These are phyloP conservation scores for Toxotes jaculatrix DNA, from an alignment of 2,113 vertebrate species.

Conservation along the genomic window DNA sequence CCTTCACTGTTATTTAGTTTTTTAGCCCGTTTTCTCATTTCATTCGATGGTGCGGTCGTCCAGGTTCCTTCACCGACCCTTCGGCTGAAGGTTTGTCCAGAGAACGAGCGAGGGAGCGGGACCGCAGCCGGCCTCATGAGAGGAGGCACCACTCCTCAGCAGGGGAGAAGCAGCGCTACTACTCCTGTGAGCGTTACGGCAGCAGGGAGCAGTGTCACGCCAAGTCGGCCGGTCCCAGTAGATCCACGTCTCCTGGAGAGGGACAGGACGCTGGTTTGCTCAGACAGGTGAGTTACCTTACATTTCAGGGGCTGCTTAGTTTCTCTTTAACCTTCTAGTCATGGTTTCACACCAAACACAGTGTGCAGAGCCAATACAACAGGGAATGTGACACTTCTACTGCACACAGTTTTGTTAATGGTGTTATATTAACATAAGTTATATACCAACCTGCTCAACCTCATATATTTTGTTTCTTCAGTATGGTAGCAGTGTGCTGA, in stretches of 20 bases:
- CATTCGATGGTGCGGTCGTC: neutral
- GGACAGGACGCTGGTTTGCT: slow-evolving; percentile 84
- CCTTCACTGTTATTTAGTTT: too few species aligned
- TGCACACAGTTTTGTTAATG: too few species aligned
- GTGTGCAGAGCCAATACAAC: too few species aligned
- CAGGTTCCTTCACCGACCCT: slow-evolving; percentile 63
- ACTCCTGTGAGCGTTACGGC: slow-evolving; percentile 95
- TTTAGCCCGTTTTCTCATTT: neutral
- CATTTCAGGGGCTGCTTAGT: neutral
- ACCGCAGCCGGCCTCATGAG: slow-evolving; percentile 93
- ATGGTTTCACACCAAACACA: neutral
- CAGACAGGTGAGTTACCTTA: slow-evolving; percentile 85
- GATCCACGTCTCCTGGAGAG: slow-evolving; percentile 90
- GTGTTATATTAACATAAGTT: too few species aligned
- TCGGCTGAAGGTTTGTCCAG: slow-evolving; percentile 80
- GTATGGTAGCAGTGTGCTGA: slow-evolving; percentile 88
- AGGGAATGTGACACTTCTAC: too few species aligned
- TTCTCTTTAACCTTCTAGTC: neutral
- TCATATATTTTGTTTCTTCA: slow-evolving; percentile 73
- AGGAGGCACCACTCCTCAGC: slow-evolving; percentile 91
- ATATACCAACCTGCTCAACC: neutral
- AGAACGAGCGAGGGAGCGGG: slow-evolving; percentile 89
- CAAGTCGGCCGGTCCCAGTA: slow-evolving; percentile 88
- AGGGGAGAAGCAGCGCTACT: slow-evolving; percentile 93
- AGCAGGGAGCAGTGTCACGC: slow-evolving; percentile 88